phyloP scores from a whole-genome alignment of 2,113 vertebrate genomes.

The Protobothrops flavoviridis region DNA sequence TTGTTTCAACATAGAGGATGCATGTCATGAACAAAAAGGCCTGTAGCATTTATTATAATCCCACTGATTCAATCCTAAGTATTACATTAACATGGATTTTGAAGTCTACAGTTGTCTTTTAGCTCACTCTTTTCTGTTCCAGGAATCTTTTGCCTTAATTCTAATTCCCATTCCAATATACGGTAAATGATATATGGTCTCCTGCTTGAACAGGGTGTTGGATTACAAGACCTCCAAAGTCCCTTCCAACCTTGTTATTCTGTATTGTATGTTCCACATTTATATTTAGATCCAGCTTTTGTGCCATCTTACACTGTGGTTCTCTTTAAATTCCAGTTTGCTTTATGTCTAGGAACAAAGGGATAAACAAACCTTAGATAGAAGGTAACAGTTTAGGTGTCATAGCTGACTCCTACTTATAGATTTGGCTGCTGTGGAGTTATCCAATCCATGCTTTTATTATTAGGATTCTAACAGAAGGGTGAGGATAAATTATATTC shows the following conservation, averaged over 20 bases:
- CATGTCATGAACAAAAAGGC: neutral
- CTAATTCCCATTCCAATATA: neutral
- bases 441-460: neutral
- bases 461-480: neutral
- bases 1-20: neutral
- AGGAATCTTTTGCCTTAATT: neutral
- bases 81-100: neutral
- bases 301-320: neutral
- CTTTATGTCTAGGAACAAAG: neutral
- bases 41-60: neutral
- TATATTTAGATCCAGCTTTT: neutral
- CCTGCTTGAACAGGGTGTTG: neutral
- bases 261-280: neutral
- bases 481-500: neutral
- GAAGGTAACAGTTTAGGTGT: neutral
- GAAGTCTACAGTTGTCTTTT: neutral
- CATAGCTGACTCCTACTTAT: neutral
- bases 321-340: neutral
- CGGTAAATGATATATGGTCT: neutral
- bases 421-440: neutral
- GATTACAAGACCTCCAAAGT: neutral
- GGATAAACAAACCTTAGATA: neutral
- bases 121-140: neutral
- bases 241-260: neutral
- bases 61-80: neutral